A percentile compares a stretch with the other conserved stretches of the same genome.
These are phyloP conservation scores for Urosaurus nigricauda DNA, from an alignment of 2,797 vertebrate genomes.

Conservation along the genomic window DNA sequence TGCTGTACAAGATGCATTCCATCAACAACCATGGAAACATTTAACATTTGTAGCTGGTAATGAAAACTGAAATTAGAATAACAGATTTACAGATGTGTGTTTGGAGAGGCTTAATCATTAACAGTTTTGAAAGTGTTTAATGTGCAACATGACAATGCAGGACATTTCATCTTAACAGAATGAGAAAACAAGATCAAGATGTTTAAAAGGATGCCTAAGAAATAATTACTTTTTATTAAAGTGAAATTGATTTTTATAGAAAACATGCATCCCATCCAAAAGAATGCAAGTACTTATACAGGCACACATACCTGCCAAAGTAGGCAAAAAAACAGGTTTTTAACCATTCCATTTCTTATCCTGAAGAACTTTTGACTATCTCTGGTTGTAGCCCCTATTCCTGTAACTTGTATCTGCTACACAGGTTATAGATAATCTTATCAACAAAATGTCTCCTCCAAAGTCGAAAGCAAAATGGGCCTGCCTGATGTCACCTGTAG, in stretches of 20 bases:
- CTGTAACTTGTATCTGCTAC: constrained; percentile 5
- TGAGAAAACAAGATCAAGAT: constrained; percentile 45
- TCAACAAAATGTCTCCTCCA: constrained; percentile 1
- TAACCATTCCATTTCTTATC: not conserved
- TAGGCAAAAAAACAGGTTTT: not conserved
- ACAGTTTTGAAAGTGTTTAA: constrained; percentile 36
- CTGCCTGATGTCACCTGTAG: not conserved
- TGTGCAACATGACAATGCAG: constrained; percentile 27
- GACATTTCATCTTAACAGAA: constrained; percentile 67
- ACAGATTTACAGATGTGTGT: constrained; percentile 55
- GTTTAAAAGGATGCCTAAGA: constrained; percentile 47
- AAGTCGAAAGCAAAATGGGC: not conserved
- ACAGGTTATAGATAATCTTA: constrained; percentile 3
- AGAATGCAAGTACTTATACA: constrained; percentile 37
- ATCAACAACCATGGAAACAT: constrained; percentile 62
- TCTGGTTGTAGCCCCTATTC: not conserved
- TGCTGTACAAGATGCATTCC: constrained; percentile 66
- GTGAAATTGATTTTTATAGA: constrained; percentile 36
- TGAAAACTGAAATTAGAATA: constrained; percentile 69
- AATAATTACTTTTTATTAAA: constrained; percentile 47
- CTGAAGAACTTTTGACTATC: not conserved
- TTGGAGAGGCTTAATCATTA: constrained; percentile 43
- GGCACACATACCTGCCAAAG: not conserved
- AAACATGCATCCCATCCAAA: constrained; percentile 15
- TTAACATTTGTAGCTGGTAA: constrained; percentile 54